A percentile compares a stretch with the other conserved stretches of the same genome.
Evolutionary conservation across 2,888 invertebrate species (phyloP).

Genomic region (Atethmia centrago): DNA sequence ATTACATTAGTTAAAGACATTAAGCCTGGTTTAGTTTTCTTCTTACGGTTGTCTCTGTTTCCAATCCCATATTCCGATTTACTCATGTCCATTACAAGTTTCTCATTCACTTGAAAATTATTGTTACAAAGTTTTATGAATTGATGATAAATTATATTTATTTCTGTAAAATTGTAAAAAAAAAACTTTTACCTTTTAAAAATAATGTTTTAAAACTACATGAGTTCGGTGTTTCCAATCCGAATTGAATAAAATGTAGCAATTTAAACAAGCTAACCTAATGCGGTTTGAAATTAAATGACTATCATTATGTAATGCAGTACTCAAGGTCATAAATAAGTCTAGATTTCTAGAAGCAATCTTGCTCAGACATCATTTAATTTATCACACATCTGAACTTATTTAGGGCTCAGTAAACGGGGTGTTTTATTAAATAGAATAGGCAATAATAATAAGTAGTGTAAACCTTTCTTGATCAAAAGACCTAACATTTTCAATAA

Average conservation of each 20-base stretch:
- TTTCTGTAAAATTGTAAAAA: background rate
- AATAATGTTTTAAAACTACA: background rate
- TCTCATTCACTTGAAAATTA: background rate
- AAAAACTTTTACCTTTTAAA: too few relatives aligned
- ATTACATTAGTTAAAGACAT: background rate
- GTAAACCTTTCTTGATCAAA: background rate
- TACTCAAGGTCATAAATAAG: slow-evolving; percentile 3
- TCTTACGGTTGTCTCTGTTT: background rate
- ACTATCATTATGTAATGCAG: background rate
- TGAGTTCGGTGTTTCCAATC: background rate
- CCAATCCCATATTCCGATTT: background rate
- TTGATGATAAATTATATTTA: background rate
- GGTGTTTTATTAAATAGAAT: slow-evolving; percentile 16
- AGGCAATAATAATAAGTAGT: background rate
- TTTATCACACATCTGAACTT: background rate
- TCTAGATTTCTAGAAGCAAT: slow-evolving; percentile 17
- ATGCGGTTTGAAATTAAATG: slow-evolving; percentile 19
- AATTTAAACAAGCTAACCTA: slow-evolving; percentile 2
- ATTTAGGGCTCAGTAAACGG: background rate
- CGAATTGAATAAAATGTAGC: slow-evolving; percentile 8
- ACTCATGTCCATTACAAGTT: background rate
- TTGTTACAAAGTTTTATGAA: background rate
- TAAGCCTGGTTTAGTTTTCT: too few relatives aligned
- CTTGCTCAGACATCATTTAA: slow-evolving; percentile 1
- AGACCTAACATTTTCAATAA: slow-evolving; percentile 8